These are phyloP conservation scores for Campoletis sonorensis DNA, from an alignment of 1,140 invertebrate genomes.

Conservation along the genomic window DNA sequence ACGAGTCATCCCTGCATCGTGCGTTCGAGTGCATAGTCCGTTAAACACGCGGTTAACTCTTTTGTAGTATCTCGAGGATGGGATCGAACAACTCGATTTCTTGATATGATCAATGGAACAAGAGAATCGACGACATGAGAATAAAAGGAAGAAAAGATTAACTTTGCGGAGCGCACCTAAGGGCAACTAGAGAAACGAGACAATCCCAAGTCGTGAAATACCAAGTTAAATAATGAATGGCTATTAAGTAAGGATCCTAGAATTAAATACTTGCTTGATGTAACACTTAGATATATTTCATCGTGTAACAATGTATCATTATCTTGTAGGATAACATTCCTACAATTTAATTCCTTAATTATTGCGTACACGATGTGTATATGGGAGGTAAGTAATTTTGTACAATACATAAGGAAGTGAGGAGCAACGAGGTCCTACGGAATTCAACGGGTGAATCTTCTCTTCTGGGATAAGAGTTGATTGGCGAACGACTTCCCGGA, in stretches of 20 bases:
- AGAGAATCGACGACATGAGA: conserved; percentile 1
- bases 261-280: conserved; percentile 20
- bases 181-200: conserved; percentile 13
- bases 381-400: conserved; percentile 6
- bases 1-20: conserved; percentile 9
- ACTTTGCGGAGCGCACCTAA: background rate
- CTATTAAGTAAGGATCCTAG: conserved; percentile 19
- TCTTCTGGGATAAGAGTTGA: conserved; percentile 38
- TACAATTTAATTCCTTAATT: conserved; percentile 19
- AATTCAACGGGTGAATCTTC: conserved; percentile 30
- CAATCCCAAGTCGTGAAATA: conserved; percentile 40
- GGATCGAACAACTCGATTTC: conserved; percentile 34
- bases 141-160: conserved; percentile 17
- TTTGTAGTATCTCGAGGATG: background rate
- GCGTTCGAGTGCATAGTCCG: conserved; percentile 7
- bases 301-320: conserved; percentile 16
- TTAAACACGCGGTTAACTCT: background rate
- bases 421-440: conserved; percentile 21
- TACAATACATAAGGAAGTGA: conserved; percentile 26
- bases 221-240: conserved; percentile 32
- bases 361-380: conserved; percentile 2
- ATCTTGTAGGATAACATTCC: background rate
- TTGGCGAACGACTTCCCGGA: conserved; percentile 43
- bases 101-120: conserved; percentile 30
- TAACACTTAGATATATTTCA: conserved; percentile 30